A percentile compares a stretch with the other conserved stretches of the same genome.
These are phyloP conservation scores for Noctua fimbriata DNA, from an alignment of 2,888 invertebrate genomes.

Conservation along the genomic window DNA sequence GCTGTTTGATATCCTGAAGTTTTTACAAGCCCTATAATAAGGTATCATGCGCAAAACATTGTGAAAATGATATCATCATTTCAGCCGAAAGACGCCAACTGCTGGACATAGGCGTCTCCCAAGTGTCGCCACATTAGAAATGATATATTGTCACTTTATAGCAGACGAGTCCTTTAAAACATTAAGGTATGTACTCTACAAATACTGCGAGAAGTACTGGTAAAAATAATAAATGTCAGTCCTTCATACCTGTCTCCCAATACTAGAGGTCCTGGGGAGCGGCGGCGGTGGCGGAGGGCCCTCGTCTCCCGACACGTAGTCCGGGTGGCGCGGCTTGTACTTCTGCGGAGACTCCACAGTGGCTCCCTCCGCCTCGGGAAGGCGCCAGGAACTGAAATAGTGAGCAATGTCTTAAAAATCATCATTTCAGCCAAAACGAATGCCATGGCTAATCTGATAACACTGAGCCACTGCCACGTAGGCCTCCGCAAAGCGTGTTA, in stretches of 20 bases:
- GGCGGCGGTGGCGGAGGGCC: constrained; percentile 85
- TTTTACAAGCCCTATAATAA: not conserved
- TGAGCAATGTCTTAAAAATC: not conserved
- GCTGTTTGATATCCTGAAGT: not conserved
- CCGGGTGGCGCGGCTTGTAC: constrained; percentile 80
- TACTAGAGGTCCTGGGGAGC: constrained; percentile 76
- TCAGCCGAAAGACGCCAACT: no score
- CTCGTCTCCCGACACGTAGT: constrained; percentile 85
- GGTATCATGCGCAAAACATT: no score
- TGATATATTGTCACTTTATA: no score
- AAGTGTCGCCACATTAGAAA: no score
- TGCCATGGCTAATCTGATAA: not conserved
- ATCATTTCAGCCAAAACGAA: not conserved
- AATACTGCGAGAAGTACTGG: not conserved
- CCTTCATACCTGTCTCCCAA: constrained; percentile 73
- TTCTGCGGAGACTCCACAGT: constrained; percentile 73
- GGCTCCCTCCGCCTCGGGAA: constrained; percentile 77
- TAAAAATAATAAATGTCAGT: not conserved
- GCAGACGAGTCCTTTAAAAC: no score
- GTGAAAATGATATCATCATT: no score
- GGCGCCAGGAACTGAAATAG: constrained; percentile 78
- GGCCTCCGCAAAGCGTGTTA: not conserved
- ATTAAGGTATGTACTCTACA: no score
- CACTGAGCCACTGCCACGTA: no score
- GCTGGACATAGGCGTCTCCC: no score